Evolutionary conservation across 2,888 invertebrate genomes (phyloP).

Genomic region (Cephonodes hylas): DNA sequence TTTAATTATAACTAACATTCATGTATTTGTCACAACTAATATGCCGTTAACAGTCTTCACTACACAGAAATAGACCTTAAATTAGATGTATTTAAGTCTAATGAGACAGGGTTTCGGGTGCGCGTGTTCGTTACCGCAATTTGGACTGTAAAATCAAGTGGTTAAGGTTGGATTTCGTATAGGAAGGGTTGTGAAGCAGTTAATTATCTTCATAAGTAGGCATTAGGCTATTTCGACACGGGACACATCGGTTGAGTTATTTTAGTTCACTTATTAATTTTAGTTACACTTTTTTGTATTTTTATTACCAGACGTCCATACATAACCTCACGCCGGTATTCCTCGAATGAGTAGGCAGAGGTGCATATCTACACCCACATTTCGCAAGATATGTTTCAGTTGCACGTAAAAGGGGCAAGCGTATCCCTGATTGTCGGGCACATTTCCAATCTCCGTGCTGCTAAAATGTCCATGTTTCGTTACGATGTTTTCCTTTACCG

Average conservation of each 20-base stretch:
- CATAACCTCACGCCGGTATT: no score
- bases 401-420: no score
- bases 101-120: neutral
- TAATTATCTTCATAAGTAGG: constrained; percentile 1
- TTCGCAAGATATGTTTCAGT: no score
- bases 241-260: constrained; percentile 34
- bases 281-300: neutral
- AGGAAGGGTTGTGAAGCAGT: neutral
- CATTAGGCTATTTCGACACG: constrained; percentile 1
- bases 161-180: neutral
- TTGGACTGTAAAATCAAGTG: neutral
- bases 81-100: neutral
- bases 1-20: constrained; percentile 4
- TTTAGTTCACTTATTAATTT: neutral
- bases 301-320: no score
- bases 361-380: no score
- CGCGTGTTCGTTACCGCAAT: neutral
- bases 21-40: constrained; percentile 7
- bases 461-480: no score
- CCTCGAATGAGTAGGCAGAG: no score
- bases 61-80: neutral
- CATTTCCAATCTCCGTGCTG: no score
- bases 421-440: no score
- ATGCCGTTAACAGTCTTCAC: neutral
- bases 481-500: no score